phyloP scores from a whole-genome alignment of 2,113 vertebrate genomes.

The Strix uralensis region DNA sequence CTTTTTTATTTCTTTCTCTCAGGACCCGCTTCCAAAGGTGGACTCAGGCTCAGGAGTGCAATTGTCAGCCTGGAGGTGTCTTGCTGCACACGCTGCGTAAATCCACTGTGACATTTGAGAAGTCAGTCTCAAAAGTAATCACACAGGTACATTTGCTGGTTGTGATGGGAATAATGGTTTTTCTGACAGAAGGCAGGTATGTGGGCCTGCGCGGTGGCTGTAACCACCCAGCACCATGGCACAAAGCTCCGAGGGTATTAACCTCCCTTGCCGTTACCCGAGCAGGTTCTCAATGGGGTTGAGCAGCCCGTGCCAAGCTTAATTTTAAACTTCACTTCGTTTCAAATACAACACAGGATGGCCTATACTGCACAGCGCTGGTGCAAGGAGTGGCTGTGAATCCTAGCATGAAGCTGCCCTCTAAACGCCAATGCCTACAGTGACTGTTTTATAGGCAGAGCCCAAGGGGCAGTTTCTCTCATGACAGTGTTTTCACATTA shows the following conservation, averaged over 20 bases:
- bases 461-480: background rate
- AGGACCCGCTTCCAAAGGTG: background rate
- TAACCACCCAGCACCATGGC: background rate
- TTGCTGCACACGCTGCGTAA: background rate
- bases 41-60: background rate
- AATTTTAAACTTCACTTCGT: background rate
- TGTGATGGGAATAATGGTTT: fast-evolving
- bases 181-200: background rate
- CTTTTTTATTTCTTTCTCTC: background rate
- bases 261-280: background rate
- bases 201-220: background rate
- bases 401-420: background rate
- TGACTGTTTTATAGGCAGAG: background rate
- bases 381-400: background rate
- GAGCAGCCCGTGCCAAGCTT: background rate
- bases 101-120: background rate
- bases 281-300: background rate
- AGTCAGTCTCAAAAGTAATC: background rate
- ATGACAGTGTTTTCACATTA: background rate
- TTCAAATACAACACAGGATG: background rate
- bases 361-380: background rate
- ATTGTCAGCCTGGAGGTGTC: background rate
- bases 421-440: fast-evolving
- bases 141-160: background rate
- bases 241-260: background rate